phyloP scores from a whole-genome alignment of 2,888 invertebrate genomes.

The Hymenopus coronatus region DNA sequence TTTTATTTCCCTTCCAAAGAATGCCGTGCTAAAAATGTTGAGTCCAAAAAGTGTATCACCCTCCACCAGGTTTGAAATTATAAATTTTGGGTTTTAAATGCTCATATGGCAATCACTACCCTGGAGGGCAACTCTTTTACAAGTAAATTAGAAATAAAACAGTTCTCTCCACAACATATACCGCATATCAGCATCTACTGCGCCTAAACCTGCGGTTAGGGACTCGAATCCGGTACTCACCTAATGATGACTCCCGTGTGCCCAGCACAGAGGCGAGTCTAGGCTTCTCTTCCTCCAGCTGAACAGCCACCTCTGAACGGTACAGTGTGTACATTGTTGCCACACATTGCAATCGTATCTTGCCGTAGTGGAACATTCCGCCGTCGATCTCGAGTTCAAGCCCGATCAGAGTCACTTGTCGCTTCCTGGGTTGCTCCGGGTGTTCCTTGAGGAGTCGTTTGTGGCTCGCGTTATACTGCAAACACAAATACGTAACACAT shows the following conservation, averaged over 20 bases:
- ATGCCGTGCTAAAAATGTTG: no score
- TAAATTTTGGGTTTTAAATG: no score
- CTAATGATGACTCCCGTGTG: constrained; percentile 60
- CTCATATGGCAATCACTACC: no score
- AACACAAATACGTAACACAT: not conserved
- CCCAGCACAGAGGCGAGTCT: constrained; percentile 72
- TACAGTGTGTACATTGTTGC: constrained; percentile 68
- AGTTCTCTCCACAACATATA: no score
- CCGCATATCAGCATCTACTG: no score
- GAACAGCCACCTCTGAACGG: constrained; percentile 58
- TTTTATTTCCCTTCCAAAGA: no score
- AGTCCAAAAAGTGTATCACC: no score
- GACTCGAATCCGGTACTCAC: constrained; percentile 44
- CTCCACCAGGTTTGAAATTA: no score
- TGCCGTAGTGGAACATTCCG: constrained; percentile 63
- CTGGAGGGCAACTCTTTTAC: no score
- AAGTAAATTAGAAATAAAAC: no score
- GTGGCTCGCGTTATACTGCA: constrained; percentile 46
- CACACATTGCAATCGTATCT: constrained; percentile 63
- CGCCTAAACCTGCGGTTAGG: no score
- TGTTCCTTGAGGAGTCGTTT: constrained; percentile 22
- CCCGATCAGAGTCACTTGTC: constrained; percentile 50
- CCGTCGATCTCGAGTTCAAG: constrained; percentile 62
- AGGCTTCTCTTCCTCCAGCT: constrained; percentile 71
- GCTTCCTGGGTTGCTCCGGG: constrained; percentile 32